Conservation (phyloP, 2,888 invertebrate species). For the Kuschelorhynchus macadamiae region DNA sequence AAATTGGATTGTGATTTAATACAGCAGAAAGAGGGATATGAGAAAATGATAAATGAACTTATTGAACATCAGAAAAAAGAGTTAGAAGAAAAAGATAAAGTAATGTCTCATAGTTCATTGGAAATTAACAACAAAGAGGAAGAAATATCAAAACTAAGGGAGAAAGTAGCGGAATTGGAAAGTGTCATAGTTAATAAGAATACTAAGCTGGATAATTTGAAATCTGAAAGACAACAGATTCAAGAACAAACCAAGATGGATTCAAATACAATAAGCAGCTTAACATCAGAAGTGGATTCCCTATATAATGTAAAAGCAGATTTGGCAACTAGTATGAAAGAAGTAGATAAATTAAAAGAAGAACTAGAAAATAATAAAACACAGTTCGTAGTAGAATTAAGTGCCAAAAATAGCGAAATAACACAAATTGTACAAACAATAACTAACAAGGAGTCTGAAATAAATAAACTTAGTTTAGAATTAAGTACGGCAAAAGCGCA, state of each 20-base stretch:
- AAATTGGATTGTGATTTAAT: conserved; percentile 42
- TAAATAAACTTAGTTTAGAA: conserved; percentile 63
- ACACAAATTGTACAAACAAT: conserved; percentile 34
- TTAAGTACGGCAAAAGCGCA: conserved; percentile 11
- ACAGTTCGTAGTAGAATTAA: conserved; percentile 44
- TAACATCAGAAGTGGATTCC: conserved; percentile 38
- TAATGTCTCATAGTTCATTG: conserved; percentile 16
- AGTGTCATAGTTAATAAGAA: conserved; percentile 21
- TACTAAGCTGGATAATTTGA: conserved; percentile 33
- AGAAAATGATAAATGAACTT: conserved; percentile 30
- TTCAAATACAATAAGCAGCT: conserved; percentile 27
- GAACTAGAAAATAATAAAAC: conserved; percentile 38
- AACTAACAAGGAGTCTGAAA: conserved; percentile 59
- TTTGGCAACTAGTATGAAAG: conserved; percentile 24
- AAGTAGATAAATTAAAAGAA: conserved; percentile 34
- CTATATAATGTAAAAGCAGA: conserved; percentile 28
- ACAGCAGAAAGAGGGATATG: conserved; percentile 30
- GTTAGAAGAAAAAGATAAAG: conserved; percentile 27
- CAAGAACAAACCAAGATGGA: conserved; percentile 32
- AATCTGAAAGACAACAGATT: conserved; percentile 35
- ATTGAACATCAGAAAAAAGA: conserved; percentile 30
- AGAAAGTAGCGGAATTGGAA: conserved; percentile 24
- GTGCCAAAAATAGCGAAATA: conserved; percentile 41
- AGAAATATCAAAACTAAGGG: conserved; percentile 26
- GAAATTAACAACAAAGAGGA: conserved; percentile 41